phyloP scores from a whole-genome alignment of 1,140 invertebrate genomes.

The Lepeophtheirus salmonis region DNA sequence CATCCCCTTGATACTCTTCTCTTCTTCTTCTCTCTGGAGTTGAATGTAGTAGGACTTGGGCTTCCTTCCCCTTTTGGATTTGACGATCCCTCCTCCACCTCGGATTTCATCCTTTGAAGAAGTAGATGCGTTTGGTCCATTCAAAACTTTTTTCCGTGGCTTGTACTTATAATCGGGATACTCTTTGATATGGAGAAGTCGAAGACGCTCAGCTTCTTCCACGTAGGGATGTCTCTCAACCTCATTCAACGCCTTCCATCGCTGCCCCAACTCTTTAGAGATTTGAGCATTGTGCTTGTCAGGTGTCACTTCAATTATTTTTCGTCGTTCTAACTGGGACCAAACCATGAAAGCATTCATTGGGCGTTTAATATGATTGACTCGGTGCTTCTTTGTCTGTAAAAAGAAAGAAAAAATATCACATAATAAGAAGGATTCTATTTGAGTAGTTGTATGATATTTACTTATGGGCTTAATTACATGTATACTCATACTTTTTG shows the following conservation, averaged over 20 bases:
- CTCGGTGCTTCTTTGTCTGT: conserved; percentile 21
- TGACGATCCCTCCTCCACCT: neutral
- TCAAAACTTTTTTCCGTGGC: conserved; percentile 64
- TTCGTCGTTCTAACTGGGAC: conserved; percentile 31
- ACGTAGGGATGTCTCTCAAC: conserved; percentile 36
- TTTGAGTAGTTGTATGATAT: too few relatives aligned
- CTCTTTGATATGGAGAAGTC: conserved; percentile 76
- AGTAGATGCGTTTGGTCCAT: too few relatives aligned
- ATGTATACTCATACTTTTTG: too few relatives aligned
- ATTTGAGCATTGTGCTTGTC: conserved; percentile 17
- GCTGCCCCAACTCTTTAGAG: conserved; percentile 30
- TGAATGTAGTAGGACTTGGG: neutral
- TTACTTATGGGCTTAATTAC: too few relatives aligned
- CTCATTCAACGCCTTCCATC: conserved; percentile 74
- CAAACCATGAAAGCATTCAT: conserved; percentile 91
- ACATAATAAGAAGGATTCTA: too few relatives aligned
- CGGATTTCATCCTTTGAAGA: neutral
- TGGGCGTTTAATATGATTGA: conserved; percentile 59
- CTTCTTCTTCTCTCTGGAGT: neutral
- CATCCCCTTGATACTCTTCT: too few relatives aligned
- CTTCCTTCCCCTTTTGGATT: neutral
- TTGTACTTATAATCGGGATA: conserved; percentile 96
- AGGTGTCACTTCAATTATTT: conserved; percentile 20
- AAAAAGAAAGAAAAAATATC: conserved; percentile 18
- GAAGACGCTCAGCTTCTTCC: conserved; percentile 71